Conservation (phyloP, 2,888 invertebrate genomes). For the Cheilosia scutellata region DNA sequence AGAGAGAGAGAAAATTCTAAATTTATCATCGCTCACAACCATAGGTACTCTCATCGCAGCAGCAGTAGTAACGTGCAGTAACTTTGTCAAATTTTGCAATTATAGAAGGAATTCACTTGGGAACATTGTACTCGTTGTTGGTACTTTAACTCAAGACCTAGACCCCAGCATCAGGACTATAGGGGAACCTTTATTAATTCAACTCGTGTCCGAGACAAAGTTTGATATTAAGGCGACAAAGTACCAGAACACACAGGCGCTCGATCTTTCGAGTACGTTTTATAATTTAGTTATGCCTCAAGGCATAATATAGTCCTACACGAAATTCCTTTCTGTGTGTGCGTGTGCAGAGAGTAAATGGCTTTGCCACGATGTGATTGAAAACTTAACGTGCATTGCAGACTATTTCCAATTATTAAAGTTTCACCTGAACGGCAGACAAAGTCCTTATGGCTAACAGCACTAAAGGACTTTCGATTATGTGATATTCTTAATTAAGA, state of each 20-base stretch:
- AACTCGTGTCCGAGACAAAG: constrained; percentile 48
- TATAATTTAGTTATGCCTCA: constrained; percentile 60
- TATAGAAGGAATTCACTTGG: constrained; percentile 57
- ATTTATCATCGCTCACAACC: constrained; percentile 29
- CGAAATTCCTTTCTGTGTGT: constrained; percentile 21
- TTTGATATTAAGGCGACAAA: constrained; percentile 50
- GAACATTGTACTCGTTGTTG: constrained; percentile 40
- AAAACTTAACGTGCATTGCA: constrained; percentile 54
- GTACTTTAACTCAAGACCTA: constrained; percentile 19
- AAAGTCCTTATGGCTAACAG: constrained; percentile 36
- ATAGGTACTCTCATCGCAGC: constrained; percentile 38
- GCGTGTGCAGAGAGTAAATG: neutral
- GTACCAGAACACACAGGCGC: neutral
- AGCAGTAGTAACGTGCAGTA: constrained; percentile 28
- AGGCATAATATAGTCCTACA: constrained; percentile 17
- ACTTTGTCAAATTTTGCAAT: constrained; percentile 67
- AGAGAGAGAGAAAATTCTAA: constrained; percentile 9
- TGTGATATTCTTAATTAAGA: constrained; percentile 72
- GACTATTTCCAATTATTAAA: constrained; percentile 68
- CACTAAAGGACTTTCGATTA: constrained; percentile 61
- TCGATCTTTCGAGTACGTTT: constrained; percentile 38
- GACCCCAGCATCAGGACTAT: neutral
- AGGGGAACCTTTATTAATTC: constrained; percentile 50
- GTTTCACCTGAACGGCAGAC: constrained; percentile 50
- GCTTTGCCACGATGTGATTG: constrained; percentile 38